phyloP scores from a whole-genome alignment of 2,888 invertebrate genomes.

The Lepeophtheirus nordmannii region DNA sequence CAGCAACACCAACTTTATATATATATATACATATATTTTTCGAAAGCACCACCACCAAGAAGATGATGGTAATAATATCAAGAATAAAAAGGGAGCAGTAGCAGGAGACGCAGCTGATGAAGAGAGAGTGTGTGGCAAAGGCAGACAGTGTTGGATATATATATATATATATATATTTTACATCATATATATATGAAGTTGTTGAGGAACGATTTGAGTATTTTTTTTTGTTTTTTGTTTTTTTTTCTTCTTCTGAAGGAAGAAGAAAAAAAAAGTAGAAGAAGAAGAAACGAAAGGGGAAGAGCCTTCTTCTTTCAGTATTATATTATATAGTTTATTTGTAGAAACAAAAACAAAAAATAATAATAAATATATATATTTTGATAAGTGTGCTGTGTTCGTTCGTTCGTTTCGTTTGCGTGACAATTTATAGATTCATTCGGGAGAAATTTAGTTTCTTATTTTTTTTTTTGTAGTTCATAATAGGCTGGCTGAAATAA shows the following conservation, averaged over 20 bases:
- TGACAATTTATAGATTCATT: too few relatives aligned
- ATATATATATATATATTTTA: background rate
- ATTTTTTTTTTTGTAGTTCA: too few relatives aligned
- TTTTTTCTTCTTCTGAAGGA: background rate
- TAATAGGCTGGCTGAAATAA: too few relatives aligned
- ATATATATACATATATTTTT: too few relatives aligned
- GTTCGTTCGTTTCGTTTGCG: too few relatives aligned
- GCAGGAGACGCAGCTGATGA: background rate
- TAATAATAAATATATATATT: too few relatives aligned
- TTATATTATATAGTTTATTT: too few relatives aligned
- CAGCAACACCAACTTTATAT: background rate
- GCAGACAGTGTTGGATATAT: background rate
- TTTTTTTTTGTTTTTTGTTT: conserved; percentile 1
- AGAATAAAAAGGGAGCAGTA: background rate
- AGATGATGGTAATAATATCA: background rate
- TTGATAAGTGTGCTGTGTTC: too few relatives aligned
- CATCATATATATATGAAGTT: background rate
- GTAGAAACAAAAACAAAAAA: too few relatives aligned
- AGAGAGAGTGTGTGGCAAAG: background rate
- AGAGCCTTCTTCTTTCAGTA: background rate
- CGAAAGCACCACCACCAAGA: background rate
- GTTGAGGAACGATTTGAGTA: background rate
- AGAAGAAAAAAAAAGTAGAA: background rate
- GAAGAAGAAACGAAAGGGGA: background rate
- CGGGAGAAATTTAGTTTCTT: too few relatives aligned